These are phyloP conservation scores for Cynocephalus volans DNA, from an alignment of 2,113 vertebrate genomes.

Conservation along the genomic window DNA sequence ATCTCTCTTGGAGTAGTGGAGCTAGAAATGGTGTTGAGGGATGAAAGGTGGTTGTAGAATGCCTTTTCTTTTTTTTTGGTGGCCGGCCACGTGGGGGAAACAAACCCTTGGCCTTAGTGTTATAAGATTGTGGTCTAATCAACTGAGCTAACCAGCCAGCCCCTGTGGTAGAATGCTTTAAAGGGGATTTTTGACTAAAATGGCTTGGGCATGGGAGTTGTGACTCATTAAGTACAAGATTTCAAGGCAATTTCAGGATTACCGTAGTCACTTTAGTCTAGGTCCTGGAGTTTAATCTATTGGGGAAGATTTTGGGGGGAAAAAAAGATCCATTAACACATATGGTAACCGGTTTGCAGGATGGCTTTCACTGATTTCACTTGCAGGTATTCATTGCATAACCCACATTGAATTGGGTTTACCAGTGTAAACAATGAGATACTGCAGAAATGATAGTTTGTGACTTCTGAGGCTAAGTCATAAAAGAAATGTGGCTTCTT, in stretches of 20 bases:
- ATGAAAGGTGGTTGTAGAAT: neutral
- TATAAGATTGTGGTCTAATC: too few species aligned
- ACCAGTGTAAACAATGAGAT: neutral
- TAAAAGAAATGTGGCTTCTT: constrained; percentile 52
- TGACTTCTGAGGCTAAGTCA: neutral
- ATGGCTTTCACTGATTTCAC: neutral
- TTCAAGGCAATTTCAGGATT: constrained; percentile 19
- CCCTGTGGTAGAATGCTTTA: neutral
- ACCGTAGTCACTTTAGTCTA: neutral
- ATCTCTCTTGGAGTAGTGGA: neutral
- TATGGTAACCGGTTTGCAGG: neutral
- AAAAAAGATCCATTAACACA: neutral
- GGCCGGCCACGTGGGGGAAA: too few species aligned
- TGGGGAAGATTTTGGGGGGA: neutral
- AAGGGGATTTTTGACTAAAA: neutral
- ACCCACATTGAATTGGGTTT: neutral
- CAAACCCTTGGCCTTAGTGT: too few species aligned
- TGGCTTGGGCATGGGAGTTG: neutral
- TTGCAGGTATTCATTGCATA: neutral
- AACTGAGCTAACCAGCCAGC: too few species aligned
- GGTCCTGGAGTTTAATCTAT: neutral
- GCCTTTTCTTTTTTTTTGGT: neutral
- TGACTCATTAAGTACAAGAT: constrained; percentile 10
- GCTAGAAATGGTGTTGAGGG: neutral
- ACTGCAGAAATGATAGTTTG: neutral